Base-by-base conservation (phyloP, 1,140 invertebrate species). In the Ceratina japonica region DNA sequence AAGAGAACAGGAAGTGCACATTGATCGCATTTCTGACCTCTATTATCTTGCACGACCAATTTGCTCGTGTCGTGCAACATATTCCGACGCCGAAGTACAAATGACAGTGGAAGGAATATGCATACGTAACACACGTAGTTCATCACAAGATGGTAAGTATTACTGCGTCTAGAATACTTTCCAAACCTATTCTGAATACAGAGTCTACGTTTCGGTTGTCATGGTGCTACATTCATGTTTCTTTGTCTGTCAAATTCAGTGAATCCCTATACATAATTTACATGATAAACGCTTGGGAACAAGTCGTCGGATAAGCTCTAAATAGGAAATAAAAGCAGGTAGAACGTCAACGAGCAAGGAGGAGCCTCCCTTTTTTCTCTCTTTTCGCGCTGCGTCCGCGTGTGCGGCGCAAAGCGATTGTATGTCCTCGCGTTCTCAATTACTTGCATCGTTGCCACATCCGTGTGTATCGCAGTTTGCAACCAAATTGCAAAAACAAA, bases 21-120 rank as follows among this genome's bases (percentile, higher is more conserved):
- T 77, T 59, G 75, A 77, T 77, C 75, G 68, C 44, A 54, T 77
- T 77, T 31, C 49, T 71, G 75, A 77, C 59, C 68, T 72, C 58
- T 71, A 77, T 77, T 77, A 77, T 72, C 62, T 56, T 72, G 3
- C 58, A 49, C 13, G 44, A 44, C 4, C 27, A 56, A 77, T 77
- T 71, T 72, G 44, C 54, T 77, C 37, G 37, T 77, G 4, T 27
- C 5, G 15, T 52, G 61, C 16, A 13, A 37, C 15, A 24, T 12
- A 24, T 8, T 63, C 27, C 2, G 51, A 70, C 31, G 37, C 0
- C 5, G 2, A 7, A 12, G 8, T 15, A 10, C 7, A 37, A 4
- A 13, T 51, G 13, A 13, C 27, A 16, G 37, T 31, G 13, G 18
- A 51, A 16, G 2, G 59, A 15, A 20, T 13, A n/a, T 37, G 37